Percentiles rank a stretch among this genome's conserved stretches.
Conservation (phyloP, 2,888 invertebrate species). For the Druceiella hillmani region DNA sequence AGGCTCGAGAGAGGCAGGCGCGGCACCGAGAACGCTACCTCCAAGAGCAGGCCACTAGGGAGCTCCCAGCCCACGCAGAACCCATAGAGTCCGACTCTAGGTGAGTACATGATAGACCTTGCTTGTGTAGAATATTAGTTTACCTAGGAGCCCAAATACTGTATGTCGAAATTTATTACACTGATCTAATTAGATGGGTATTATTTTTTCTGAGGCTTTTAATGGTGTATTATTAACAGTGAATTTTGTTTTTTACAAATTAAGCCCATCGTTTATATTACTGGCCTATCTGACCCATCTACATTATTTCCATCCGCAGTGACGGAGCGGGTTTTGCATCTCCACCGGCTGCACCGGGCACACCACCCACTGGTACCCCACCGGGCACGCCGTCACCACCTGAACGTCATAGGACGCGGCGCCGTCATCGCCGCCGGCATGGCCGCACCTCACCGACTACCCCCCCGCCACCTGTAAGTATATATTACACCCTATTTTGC, state of each 20-base stretch:
- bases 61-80: slow-evolving; percentile 64
- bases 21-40: slow-evolving; percentile 43
- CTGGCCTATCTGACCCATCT: no score
- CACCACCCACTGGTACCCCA: slow-evolving; percentile 6
- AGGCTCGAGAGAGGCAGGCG: slow-evolving; percentile 38
- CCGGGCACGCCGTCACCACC: slow-evolving; percentile 31
- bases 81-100: slow-evolving; percentile 70
- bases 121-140: no score
- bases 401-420: slow-evolving; percentile 32
- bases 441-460: slow-evolving; percentile 20
- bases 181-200: no score
- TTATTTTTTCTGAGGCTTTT: no score
- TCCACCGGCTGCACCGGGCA: slow-evolving; percentile 8
- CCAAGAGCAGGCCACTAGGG: slow-evolving; percentile 51
- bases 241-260: no score
- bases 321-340: slow-evolving; percentile 9
- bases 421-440: slow-evolving; percentile 26
- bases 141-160: no score
- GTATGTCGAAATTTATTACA: no score
- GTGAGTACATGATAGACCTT: no score
- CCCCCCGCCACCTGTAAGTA: slow-evolving; percentile 19
- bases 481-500: no score
- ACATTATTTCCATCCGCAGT: background rate
- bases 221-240: no score
- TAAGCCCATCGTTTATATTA: no score